phyloP scores from a whole-genome alignment of 2,888 invertebrate species.

The Drosophila formosana region DNA sequence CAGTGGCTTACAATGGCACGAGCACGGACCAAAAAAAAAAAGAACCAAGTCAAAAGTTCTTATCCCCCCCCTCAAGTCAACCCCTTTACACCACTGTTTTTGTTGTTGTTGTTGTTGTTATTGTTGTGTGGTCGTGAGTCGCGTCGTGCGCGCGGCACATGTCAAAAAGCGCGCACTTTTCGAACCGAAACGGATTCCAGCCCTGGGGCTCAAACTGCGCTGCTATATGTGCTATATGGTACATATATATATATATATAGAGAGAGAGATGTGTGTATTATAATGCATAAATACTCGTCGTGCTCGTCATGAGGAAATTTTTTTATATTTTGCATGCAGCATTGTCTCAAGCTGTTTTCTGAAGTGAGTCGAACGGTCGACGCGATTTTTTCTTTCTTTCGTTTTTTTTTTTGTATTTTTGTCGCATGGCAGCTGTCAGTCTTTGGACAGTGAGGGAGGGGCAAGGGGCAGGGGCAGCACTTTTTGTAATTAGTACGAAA shows the following conservation, averaged over 20 bases:
- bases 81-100: neutral
- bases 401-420: conserved; percentile 25
- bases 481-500: conserved; percentile 82
- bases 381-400: conserved; percentile 31
- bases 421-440: conserved; percentile 67
- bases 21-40: neutral
- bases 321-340: conserved; percentile 58
- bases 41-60: conserved; percentile 51
- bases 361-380: conserved; percentile 73
- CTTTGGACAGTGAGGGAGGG: conserved; percentile 19
- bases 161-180: conserved; percentile 72
- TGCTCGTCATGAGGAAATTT: conserved; percentile 50
- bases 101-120: too few relatives aligned
- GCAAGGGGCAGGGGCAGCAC: conserved; percentile 52
- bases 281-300: conserved; percentile 63
- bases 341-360: conserved; percentile 81
- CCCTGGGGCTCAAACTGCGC: conserved; percentile 34
- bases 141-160: conserved; percentile 76
- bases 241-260: too few relatives aligned
- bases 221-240: too few relatives aligned
- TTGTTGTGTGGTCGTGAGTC: neutral
- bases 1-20: conserved; percentile 41
- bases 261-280: conserved; percentile 34
- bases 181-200: conserved; percentile 55
- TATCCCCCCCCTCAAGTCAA: neutral